A percentile compares a stretch with the other conserved stretches of the same genome.
These are phyloP conservation scores for Endotricha flammealis DNA, from an alignment of 2,888 invertebrate species.

Conservation along the genomic window DNA sequence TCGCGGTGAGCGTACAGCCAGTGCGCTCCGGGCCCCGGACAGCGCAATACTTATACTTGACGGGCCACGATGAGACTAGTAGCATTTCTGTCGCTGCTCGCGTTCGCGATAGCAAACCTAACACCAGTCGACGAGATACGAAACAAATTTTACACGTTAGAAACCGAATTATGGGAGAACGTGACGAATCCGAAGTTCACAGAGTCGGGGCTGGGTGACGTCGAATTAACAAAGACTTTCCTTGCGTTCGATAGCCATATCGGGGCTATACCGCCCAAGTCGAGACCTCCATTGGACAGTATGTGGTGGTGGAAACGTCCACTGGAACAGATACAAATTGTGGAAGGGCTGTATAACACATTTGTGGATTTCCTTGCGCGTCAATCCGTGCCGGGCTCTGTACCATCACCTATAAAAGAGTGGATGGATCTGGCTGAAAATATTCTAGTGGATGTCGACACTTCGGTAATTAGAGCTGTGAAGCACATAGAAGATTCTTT, in stretches of 20 bases:
- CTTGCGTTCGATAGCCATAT: conserved; percentile 74
- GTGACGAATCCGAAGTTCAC: conserved; percentile 58
- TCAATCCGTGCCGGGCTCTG: conserved; percentile 53
- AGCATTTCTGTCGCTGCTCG: conserved; percentile 50
- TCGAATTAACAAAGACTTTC: conserved; percentile 78
- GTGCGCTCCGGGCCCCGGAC: conserved; percentile 47
- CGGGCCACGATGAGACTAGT: conserved; percentile 47
- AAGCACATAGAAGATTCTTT: conserved; percentile 79
- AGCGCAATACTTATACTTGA: conserved; percentile 39
- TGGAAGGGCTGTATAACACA: conserved; percentile 82
- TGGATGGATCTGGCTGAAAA: conserved; percentile 82
- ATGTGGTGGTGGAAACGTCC: conserved; percentile 81
- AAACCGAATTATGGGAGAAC: conserved; percentile 71
- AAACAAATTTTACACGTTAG: conserved; percentile 76
- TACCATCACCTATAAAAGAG: conserved; percentile 53
- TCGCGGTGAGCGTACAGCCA: conserved; percentile 43
- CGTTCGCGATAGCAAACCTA: conserved; percentile 43
- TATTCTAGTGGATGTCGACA: conserved; percentile 80
- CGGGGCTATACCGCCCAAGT: conserved; percentile 45
- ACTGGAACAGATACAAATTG: conserved; percentile 77
- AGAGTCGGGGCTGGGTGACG: conserved; percentile 62
- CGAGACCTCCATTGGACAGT: conserved; percentile 45
- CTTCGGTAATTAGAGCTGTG: conserved; percentile 77
- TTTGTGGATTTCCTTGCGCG: conserved; percentile 80
- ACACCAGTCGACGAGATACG: conserved; percentile 79